These are phyloP conservation scores for Drosophila prostipennis DNA, from an alignment of 2,888 invertebrate species.

Conservation along the genomic window DNA sequence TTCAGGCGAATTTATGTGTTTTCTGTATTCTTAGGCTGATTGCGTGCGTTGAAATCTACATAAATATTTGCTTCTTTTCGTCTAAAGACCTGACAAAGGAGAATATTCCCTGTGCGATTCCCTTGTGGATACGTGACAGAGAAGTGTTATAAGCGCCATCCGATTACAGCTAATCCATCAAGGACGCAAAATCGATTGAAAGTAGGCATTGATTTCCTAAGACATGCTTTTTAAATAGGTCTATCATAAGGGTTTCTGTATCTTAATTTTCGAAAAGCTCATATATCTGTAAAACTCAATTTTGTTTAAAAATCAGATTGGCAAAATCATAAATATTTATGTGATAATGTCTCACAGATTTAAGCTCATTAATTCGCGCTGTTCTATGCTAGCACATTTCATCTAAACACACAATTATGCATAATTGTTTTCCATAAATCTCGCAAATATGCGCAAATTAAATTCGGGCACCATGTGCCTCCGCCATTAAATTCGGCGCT, in stretches of 20 bases:
- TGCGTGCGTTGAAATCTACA: constrained; percentile 56
- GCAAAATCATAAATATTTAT: not conserved
- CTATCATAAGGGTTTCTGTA: no score
- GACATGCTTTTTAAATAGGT: not conserved
- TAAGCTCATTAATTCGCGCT: constrained; percentile 6
- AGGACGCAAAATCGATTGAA: constrained; percentile 18
- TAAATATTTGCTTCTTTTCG: constrained; percentile 61
- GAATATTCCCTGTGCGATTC: constrained; percentile 1
- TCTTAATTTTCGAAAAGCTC: no score
- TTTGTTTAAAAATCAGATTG: not conserved
- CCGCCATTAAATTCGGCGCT: constrained; percentile 16
- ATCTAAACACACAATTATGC: constrained; percentile 17
- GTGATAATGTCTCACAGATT: constrained; percentile 5
- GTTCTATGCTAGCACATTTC: constrained; percentile 9
- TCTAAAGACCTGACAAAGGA: constrained; percentile 32
- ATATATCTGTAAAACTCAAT: no score
- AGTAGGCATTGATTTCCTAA: constrained; percentile 13
- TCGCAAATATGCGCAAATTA: constrained; percentile 16
- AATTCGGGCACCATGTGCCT: constrained; percentile 21
- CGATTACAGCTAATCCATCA: constrained; percentile 33
- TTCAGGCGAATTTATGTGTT: constrained; percentile 25
- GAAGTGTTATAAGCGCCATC: constrained; percentile 17
- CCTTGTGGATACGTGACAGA: constrained; percentile 12
- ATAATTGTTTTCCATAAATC: constrained; percentile 38
- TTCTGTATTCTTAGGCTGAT: constrained; percentile 44